These are phyloP conservation scores for Lepidurus arcticus DNA, from an alignment of 1,140 invertebrate species.

Conservation along the genomic window DNA sequence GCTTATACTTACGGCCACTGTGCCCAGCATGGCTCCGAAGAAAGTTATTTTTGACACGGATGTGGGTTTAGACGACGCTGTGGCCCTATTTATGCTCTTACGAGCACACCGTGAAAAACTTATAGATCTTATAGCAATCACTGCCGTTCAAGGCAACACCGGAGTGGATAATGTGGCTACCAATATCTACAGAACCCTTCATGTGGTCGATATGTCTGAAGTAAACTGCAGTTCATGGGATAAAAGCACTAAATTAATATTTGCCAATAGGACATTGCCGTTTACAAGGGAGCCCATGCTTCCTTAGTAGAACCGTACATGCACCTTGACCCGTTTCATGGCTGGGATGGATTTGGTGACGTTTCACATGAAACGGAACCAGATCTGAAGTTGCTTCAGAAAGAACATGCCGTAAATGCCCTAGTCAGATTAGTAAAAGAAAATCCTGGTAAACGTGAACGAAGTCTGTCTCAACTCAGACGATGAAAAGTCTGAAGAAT, in stretches of 20 bases:
- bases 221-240: constrained; percentile 23
- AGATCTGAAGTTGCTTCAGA: constrained; percentile 35
- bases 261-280: constrained; percentile 48
- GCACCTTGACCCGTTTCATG: constrained; percentile 40
- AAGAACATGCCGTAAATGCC: constrained; percentile 40
- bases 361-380: constrained; percentile 33
- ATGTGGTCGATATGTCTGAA: constrained; percentile 33
- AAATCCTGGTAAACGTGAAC: constrained; percentile 44
- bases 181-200: constrained; percentile 38
- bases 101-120: constrained; percentile 41
- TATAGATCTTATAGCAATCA: constrained; percentile 55
- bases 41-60: constrained; percentile 42
- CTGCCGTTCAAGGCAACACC: constrained; percentile 59
- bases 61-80: constrained; percentile 42
- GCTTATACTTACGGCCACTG: not conserved
- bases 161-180: constrained; percentile 41
- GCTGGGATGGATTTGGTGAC: constrained; percentile 43
- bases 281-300: constrained; percentile 54
- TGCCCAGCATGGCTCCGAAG: constrained; percentile 16
- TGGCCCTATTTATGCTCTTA: constrained; percentile 40
- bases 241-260: not conserved
- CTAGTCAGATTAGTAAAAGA: constrained; percentile 43
- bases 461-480: constrained; percentile 27
- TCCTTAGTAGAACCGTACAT: constrained; percentile 46
- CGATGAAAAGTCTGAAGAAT: constrained; percentile 24